Base-by-base conservation (phyloP, 2,113 vertebrate genomes). In the Gambusia holbrooki region DNA sequence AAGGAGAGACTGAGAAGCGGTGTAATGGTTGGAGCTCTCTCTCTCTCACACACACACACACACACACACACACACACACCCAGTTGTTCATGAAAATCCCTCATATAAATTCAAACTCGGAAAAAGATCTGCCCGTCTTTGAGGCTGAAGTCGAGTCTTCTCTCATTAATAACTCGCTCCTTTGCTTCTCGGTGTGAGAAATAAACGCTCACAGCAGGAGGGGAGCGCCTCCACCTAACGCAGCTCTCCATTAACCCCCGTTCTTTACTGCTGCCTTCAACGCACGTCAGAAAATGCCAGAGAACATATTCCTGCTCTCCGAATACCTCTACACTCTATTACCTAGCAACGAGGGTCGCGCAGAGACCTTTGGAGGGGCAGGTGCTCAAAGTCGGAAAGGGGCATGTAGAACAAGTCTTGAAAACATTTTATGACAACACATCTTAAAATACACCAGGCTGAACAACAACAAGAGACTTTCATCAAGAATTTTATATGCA, bases 1-100 rank as follows among this genome's bases (percentile, higher is more conserved):
- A 76, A 42, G 48, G 60, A 30, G 68, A 74, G 82, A 71, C 66
- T 71, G 81, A 77, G 65, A 73, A 73, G 61, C 69, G 25, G 30
- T 27, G 62, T 10, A n/a, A 40, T 19, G 4, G 76, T 60, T 69
- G 28, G 35, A 79, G 61, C 35, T 37, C 35, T 0, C 35, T 10
- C 10, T 11, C 9, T 0, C 33, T 0, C 35, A 37, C 35, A 37
- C 35, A 11, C 33, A 33, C 32, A 33, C 32, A 33, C 32, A 8
- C 32, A 32, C 32, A 32, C 32, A 32, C 4, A 32, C 32, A 32
- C 32, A 5, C 62, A 45, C 68, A 73, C 80, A 81, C 76, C 64
- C 73, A 35, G 62, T 67, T 64, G 66, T 79, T 61, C 54, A 69
- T 66, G 32, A 77, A 76, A 61, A 67, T 29, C 17, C 22, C 22